phyloP scores from a whole-genome alignment of 2,113 vertebrate genomes.

The Orthochromis malagaraziensis region DNA sequence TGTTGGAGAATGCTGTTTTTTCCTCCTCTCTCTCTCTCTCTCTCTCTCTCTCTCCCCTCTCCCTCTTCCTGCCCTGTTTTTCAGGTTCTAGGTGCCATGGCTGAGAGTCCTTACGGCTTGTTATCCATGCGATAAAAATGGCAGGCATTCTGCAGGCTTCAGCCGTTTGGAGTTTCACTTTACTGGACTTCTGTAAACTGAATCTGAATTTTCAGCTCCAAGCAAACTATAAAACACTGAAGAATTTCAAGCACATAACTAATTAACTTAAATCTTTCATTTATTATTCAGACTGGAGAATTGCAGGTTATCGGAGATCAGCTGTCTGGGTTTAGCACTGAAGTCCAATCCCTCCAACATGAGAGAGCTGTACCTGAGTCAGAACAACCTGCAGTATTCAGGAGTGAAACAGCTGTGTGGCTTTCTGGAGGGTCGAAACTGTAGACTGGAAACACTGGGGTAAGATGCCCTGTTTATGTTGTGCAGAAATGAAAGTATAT shows the following conservation, averaged over 20 bases:
- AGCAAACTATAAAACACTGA: neutral
- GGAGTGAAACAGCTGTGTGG: neutral
- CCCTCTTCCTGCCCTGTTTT: neutral
- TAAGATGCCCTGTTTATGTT: neutral
- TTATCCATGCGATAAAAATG: neutral
- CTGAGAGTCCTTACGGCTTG: neutral
- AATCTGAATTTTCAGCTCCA: neutral
- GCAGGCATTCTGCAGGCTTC: neutral
- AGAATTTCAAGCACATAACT: neutral
- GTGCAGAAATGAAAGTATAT: neutral
- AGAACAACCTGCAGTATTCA: neutral
- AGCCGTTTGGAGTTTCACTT: neutral
- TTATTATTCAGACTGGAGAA: neutral
- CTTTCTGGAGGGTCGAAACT: neutral
- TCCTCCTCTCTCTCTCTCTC: neutral
- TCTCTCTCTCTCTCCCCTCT: neutral
- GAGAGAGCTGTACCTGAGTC: neutral
- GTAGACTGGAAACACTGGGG: neutral
- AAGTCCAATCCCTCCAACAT: neutral
- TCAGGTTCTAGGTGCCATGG: neutral
- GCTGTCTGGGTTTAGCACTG: neutral
- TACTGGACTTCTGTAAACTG: neutral
- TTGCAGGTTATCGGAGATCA: neutral
- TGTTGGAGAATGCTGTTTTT: neutral
- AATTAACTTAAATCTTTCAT: neutral